Evolutionary conservation across 2,888 invertebrate genomes (phyloP), one percentile per base, ranked within the genome.

Genomic region (Pachydiplax longipennis): DNA sequence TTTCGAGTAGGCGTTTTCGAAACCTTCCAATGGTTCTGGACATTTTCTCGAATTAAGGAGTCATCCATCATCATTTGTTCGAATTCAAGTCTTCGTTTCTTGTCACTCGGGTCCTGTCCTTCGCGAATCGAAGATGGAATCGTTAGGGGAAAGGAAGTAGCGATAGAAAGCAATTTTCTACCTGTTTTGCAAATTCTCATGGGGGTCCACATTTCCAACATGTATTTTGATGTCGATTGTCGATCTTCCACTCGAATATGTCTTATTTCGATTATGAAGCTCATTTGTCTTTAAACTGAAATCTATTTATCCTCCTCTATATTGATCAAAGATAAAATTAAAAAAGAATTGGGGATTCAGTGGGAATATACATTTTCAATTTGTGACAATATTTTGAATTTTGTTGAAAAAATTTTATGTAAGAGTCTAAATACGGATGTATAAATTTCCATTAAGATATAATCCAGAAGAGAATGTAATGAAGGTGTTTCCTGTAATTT

Each of bases 31-130:
- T n/a, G 58, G 87, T 87, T 61, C 6, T 15, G 22, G 61, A 65
- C 87, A 53, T 53, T 87, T 87, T 61, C 13, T 61, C 61, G 65
- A 37, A 61, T 87, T 61, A 61, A 58, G 87, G 37, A 61, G 87
- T 37, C 61, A 87, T 87, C 87, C 87, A 87, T 87, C 87, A 87
- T 87, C 61, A 87, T 65, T 87, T 87, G 61, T 61, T 37, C 37
- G n/a, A n/a, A 31, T 37, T 87, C 37, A 61, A 87, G 87, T 87
- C 87, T 65, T 37, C 22, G 87, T 87, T 58, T n/a, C 37, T 83
- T n/a, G n/a, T 61, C 87, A 1, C 3, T 40, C 31, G 31, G 25
- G 12, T 8, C 65, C 31, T 15, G 73, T 25, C 10, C 31, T 25
- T 73, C 73, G 73, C 73, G 31, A 31, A 73, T 31, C 31, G 15